phyloP scores from a whole-genome alignment of 2,113 vertebrate genomes.

The Rhinopomastus cyanomelas region DNA sequence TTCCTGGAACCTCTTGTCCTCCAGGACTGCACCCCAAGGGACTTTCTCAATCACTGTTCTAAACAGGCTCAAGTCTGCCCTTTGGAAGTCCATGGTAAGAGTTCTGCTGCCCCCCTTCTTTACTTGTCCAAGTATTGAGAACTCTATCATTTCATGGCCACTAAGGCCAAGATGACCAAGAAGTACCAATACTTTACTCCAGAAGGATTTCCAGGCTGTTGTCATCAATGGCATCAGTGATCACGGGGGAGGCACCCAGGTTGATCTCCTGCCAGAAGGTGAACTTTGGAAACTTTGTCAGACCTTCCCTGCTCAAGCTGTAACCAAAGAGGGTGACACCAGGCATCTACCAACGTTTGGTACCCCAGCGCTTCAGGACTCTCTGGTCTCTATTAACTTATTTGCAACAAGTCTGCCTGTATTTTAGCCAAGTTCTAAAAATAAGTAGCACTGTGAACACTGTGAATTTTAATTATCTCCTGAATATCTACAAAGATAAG shows the following conservation, averaged over 20 bases:
- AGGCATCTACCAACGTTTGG: background rate
- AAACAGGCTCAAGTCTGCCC: too few relatives aligned
- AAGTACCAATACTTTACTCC: too few relatives aligned
- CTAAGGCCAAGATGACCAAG: too few relatives aligned
- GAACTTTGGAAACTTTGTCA: background rate
- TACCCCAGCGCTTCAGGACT: background rate
- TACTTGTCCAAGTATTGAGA: too few relatives aligned
- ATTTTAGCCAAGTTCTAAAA: slow-evolving; percentile 32
- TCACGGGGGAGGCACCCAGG: background rate
- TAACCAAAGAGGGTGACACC: background rate
- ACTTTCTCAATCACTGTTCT: too few relatives aligned
- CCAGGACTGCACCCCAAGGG: too few relatives aligned
- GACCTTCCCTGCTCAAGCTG: background rate
- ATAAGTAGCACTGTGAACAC: background rate
- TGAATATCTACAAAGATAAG: slow-evolving; percentile 52
- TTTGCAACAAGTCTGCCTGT: background rate
- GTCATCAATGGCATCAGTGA: too few relatives aligned
- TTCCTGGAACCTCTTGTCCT: too few relatives aligned
- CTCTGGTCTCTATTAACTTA: background rate
- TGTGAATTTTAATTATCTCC: slow-evolving; percentile 58
- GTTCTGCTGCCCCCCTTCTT: too few relatives aligned
- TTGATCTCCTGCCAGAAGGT: background rate
- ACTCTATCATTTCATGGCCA: too few relatives aligned
- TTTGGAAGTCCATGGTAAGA: too few relatives aligned
- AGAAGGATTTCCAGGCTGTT: too few relatives aligned